phyloP scores from a whole-genome alignment of 2,888 invertebrate species.

The Salticus scenicus region DNA sequence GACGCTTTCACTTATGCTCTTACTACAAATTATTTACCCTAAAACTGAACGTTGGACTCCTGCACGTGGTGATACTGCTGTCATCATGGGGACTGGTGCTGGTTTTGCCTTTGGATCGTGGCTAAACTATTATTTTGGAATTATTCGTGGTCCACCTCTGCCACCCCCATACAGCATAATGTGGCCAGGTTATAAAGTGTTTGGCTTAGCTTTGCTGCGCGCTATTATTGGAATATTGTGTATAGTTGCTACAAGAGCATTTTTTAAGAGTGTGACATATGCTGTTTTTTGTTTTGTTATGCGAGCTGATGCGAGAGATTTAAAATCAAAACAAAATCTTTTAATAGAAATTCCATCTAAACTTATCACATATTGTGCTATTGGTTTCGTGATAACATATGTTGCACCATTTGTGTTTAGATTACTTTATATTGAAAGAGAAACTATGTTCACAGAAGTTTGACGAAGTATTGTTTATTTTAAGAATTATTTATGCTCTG shows the following conservation, averaged over 20 bases:
- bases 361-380: conserved; percentile 86
- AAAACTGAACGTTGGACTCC: conserved; percentile 91
- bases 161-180: conserved; percentile 85
- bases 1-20: conserved; percentile 80
- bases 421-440: conserved; percentile 85
- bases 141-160: conserved; percentile 77
- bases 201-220: conserved; percentile 81
- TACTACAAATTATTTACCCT: conserved; percentile 86
- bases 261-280: conserved; percentile 83
- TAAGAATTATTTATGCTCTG: no score
- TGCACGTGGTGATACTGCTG: conserved; percentile 91
- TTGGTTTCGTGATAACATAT: conserved; percentile 87
- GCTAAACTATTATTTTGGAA: conserved; percentile 88
- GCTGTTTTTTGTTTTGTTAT: conserved; percentile 83
- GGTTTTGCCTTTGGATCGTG: conserved; percentile 88
- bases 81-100: conserved; percentile 87
- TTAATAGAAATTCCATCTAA: conserved; percentile 88
- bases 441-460: conserved; percentile 90
- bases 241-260: conserved; percentile 82
- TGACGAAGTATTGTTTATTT: not conserved
- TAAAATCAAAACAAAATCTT: conserved; percentile 78
- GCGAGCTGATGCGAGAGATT: conserved; percentile 82
- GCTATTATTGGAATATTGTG: conserved; percentile 86
- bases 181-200: conserved; percentile 86
- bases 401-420: conserved; percentile 86